phyloP scores from a whole-genome alignment of 2,888 invertebrate species.

The Drosophila colorata region DNA sequence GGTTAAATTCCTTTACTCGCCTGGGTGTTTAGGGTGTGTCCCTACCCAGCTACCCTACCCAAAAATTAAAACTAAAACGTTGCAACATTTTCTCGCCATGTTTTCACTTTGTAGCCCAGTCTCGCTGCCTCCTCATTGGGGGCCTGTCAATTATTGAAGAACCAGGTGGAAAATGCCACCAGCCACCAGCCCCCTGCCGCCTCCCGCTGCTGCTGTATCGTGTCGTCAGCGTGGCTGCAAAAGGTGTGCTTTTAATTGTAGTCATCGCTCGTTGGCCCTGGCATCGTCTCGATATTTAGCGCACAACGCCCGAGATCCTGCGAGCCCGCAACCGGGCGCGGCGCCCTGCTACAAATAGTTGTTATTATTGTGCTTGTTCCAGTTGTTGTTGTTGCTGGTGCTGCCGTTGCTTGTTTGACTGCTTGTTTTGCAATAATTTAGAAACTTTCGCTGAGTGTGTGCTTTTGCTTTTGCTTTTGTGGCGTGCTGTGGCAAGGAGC shows the following conservation, averaged over 20 bases:
- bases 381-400: constrained; percentile 18
- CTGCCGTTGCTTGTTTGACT: constrained; percentile 60
- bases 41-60: constrained; percentile 13
- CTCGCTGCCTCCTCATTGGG: constrained; percentile 21
- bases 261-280: constrained; percentile 53
- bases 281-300: constrained; percentile 70
- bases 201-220: constrained; percentile 13
- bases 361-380: constrained; percentile 26
- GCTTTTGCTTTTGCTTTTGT: constrained; percentile 69
- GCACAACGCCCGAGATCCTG: constrained; percentile 51
- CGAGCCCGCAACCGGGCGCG: constrained; percentile 39
- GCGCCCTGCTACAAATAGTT: constrained; percentile 56
- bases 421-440: constrained; percentile 79
- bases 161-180: constrained; percentile 43
- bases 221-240: constrained; percentile 51
- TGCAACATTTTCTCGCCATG: constrained; percentile 73
- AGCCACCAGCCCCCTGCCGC: background rate
- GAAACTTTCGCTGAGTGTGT: constrained; percentile 79
- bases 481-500: constrained; percentile 36
- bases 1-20: constrained; percentile 69
- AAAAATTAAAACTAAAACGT: constrained; percentile 76
- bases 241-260: constrained; percentile 83
- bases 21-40: constrained; percentile 19
- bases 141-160: constrained; percentile 76
- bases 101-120: constrained; percentile 67